These are phyloP conservation scores for Pygmarrhopalites habei DNA, from an alignment of 1,140 invertebrate species.

Conservation along the genomic window DNA sequence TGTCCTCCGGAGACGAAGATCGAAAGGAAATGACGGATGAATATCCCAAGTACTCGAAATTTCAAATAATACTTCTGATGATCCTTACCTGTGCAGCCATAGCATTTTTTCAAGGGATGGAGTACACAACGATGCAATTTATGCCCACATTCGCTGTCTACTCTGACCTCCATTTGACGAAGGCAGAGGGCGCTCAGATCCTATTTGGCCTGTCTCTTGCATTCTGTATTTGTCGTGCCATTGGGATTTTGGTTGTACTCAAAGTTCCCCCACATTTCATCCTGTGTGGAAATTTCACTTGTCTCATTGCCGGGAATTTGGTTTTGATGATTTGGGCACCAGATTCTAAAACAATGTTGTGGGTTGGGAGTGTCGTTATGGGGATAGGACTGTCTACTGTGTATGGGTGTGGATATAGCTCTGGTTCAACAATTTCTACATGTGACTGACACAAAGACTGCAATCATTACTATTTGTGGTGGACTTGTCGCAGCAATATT, in stretches of 20 bases:
- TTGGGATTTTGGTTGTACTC: constrained; percentile 14
- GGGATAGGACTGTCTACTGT: constrained; percentile 23
- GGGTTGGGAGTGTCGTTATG: background rate
- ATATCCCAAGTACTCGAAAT: no score
- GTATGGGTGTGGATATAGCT: no score
- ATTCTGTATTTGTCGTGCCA: constrained; percentile 2
- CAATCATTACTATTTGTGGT: background rate
- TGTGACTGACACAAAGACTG: background rate
- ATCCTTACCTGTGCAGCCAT: no score
- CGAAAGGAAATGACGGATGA: no score
- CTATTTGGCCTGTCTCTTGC: constrained; percentile 5
- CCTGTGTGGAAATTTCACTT: constrained; percentile 7
- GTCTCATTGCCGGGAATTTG: constrained; percentile 7
- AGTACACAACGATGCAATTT: constrained; percentile 13
- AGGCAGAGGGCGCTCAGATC: constrained; percentile 5
- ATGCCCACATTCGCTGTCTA: constrained; percentile 18
- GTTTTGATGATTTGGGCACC: constrained; percentile 1
- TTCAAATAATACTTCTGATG: no score
- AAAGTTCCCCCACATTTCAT: constrained; percentile 5
- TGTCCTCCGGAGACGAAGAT: no score
- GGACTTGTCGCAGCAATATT: background rate
- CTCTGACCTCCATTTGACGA: constrained; percentile 3
- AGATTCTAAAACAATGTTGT: background rate
- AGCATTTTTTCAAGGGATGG: constrained; percentile 7
- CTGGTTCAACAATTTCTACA: constrained; percentile 4